These are phyloP conservation scores for Anoplopoma fimbria DNA, from an alignment of 2,113 vertebrate genomes.

Conservation along the genomic window DNA sequence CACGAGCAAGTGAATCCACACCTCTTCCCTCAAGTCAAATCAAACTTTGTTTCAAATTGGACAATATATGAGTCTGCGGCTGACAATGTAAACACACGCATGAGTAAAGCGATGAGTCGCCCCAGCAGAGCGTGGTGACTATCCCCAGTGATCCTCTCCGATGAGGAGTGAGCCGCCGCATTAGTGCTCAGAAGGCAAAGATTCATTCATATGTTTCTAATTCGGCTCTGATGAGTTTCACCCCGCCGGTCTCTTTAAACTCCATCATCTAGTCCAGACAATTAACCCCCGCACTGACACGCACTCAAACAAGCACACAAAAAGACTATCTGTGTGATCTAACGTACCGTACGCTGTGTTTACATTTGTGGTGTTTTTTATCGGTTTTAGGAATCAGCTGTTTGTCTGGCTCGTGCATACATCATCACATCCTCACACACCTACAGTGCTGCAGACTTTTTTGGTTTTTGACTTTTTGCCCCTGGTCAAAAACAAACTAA, in stretches of 20 bases:
- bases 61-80: conserved; percentile 45
- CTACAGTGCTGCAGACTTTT: conserved; percentile 45
- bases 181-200: conserved; percentile 39
- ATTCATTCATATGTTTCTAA: conserved; percentile 65
- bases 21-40: conserved; percentile 26
- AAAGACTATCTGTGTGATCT: conserved; percentile 39
- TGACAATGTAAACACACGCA: conserved; percentile 64
- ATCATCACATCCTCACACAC: conserved; percentile 52
- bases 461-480: neutral
- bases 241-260: conserved; percentile 53
- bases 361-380: conserved; percentile 47
- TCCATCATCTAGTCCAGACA: conserved; percentile 56
- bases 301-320: conserved; percentile 6
- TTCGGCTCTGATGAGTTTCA: conserved; percentile 56
- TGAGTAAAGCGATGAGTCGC: conserved; percentile 65
- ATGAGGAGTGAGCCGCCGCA: conserved; percentile 32
- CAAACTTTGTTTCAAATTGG: conserved; percentile 16
- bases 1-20: conserved; percentile 17
- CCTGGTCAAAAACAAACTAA: conserved; percentile 60
- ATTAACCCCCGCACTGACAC: conserved; percentile 50
- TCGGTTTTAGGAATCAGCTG: conserved; percentile 46
- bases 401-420: conserved; percentile 20
- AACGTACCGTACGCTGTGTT: conserved; percentile 34
- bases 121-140: conserved; percentile 46
- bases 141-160: conserved; percentile 43